Evolutionary conservation across 2,797 vertebrate genomes (phyloP).

Genomic region (Xiphorhynchus erythropygius): DNA sequence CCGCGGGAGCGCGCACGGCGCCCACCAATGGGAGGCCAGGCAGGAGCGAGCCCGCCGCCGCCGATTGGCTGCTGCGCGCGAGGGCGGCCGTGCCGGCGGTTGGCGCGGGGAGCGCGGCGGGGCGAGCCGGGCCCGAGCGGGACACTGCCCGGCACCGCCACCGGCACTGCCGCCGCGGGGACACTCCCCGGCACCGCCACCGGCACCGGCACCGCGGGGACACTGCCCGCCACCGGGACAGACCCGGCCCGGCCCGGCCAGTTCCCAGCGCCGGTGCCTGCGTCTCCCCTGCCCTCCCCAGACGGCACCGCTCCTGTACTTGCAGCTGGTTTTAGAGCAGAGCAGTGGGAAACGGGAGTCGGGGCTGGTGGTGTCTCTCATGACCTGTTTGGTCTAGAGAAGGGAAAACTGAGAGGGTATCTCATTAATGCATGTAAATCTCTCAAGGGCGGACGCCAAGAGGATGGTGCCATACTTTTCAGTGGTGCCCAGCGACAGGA

Average conservation of each 20-base stretch:
- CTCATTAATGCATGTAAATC: too few relatives aligned
- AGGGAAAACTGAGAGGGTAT: background rate
- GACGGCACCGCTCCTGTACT: background rate
- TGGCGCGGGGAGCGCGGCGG: background rate
- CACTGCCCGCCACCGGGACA: too few relatives aligned
- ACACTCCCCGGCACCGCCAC: too few relatives aligned
- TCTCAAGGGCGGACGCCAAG: background rate
- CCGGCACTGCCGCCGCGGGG: too few relatives aligned
- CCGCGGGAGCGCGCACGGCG: background rate
- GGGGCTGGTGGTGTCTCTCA: background rate
- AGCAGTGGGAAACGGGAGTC: background rate
- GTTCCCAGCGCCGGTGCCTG: too few relatives aligned
- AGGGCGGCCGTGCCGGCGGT: background rate
- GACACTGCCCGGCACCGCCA: too few relatives aligned
- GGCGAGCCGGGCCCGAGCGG: background rate
- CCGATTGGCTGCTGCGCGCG: background rate
- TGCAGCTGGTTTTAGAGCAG: background rate
- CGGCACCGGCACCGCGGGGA: too few relatives aligned
- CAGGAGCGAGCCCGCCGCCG: background rate
- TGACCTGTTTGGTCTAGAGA: too few relatives aligned
- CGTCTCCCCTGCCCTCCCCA: rapidly evolving
- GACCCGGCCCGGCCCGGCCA: too few relatives aligned
- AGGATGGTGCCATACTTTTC: background rate
- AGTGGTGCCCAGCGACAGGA: too few relatives aligned
- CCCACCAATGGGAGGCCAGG: background rate